Evolutionary conservation across 2,113 vertebrate species (phyloP).

Genomic region (Bos taurus): DNA sequence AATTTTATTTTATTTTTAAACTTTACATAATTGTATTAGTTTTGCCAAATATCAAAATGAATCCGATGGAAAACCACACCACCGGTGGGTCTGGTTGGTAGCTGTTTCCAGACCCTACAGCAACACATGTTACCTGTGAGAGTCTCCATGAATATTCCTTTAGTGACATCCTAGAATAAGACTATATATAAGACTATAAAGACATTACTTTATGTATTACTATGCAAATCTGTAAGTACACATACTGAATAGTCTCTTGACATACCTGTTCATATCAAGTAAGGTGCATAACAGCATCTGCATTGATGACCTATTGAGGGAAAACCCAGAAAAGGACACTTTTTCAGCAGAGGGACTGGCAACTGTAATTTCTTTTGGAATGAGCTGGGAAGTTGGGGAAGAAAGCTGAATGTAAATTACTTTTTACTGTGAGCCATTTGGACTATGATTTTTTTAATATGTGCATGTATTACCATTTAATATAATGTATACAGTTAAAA

Average conservation of each 20-base stretch:
- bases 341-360: neutral
- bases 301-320: neutral
- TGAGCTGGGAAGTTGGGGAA: too few relatives aligned
- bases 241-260: fast-evolving
- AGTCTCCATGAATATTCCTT: neutral
- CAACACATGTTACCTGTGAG: too few relatives aligned
- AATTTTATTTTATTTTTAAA: too few relatives aligned
- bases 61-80: fast-evolving
- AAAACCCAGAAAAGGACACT: too few relatives aligned
- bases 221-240: neutral
- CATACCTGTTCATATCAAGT: neutral
- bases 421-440: neutral
- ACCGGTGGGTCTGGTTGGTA: neutral
- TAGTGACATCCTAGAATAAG: neutral
- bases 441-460: neutral
- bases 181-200: too few relatives aligned
- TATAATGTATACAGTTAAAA: neutral
- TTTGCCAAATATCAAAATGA: too few relatives aligned
- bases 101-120: neutral
- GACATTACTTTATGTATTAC: fast-evolving
- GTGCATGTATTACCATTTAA: neutral
- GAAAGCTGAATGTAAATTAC: neutral
- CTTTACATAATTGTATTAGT: too few relatives aligned
- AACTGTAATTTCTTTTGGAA: fast-evolving
- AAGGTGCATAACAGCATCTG: fast-evolving